Evolutionary conservation across 2,888 invertebrate species (phyloP).

Genomic region (Lepidonotus clava): DNA sequence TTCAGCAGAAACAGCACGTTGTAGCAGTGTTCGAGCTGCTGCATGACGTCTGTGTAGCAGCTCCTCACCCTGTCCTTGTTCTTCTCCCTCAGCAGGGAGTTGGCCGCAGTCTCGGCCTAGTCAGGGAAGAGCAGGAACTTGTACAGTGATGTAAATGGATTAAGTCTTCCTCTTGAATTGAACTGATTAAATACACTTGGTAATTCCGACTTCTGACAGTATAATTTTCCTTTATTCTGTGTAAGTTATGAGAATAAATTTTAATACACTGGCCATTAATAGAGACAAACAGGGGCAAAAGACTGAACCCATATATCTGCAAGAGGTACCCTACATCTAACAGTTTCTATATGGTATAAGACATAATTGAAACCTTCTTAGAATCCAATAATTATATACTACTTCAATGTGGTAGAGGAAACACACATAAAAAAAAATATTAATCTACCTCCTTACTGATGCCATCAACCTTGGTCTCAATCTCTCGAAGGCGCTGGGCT

Average conservation of each 20-base stretch:
- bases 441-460: not conserved
- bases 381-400: not conserved
- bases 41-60: not conserved
- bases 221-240: not conserved
- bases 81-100: not conserved
- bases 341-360: not conserved
- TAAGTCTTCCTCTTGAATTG: too few species aligned
- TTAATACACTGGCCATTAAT: too few species aligned
- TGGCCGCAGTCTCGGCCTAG: not conserved
- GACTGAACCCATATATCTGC: not conserved
- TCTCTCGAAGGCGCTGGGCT: not conserved
- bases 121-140: too few species aligned
- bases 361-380: not conserved
- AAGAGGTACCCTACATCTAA: not conserved
- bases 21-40: not conserved
- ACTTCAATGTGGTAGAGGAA: not conserved
- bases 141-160: too few species aligned
- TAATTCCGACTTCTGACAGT: too few species aligned
- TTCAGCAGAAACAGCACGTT: not conserved
- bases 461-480: not conserved
- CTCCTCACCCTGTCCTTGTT: not conserved
- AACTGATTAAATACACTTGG: too few species aligned
- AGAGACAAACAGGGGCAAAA: too few species aligned
- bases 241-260: too few species aligned
- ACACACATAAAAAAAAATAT: not conserved